These are phyloP conservation scores for Acanthoscelides obtectus DNA, from an alignment of 2,888 invertebrate species.

Conservation along the genomic window DNA sequence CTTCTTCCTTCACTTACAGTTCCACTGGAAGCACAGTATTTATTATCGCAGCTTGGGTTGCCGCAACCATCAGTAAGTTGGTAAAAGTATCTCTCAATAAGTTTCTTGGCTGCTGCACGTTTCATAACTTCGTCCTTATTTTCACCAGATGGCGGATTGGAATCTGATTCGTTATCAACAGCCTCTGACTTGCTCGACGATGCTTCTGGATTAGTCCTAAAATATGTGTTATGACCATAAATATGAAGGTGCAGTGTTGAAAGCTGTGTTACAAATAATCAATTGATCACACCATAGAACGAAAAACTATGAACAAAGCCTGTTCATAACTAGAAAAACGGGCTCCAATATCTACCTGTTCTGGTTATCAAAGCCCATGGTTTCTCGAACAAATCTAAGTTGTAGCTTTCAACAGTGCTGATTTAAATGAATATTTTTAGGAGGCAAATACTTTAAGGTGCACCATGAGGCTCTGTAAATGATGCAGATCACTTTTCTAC, in stretches of 20 bases:
- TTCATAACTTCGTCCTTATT: constrained; percentile 63
- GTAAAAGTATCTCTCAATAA: constrained; percentile 90
- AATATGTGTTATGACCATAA: background rate
- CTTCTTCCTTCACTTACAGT: constrained; percentile 55
- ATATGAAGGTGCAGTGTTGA: background rate
- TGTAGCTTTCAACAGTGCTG: too few species aligned
- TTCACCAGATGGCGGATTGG: constrained; percentile 16
- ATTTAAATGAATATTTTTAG: too few species aligned
- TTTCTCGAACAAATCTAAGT: background rate
- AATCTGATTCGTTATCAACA: constrained; percentile 16
- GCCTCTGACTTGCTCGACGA: constrained; percentile 40
- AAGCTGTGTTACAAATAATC: background rate
- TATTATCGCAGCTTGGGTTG: constrained; percentile 79
- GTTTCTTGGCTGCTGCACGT: constrained; percentile 72
- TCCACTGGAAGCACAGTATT: constrained; percentile 85
- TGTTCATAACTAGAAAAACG: constrained; percentile 1
- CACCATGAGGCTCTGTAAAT: too few species aligned
- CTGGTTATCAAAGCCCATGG: background rate
- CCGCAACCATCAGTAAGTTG: constrained; percentile 91
- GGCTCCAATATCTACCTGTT: background rate
- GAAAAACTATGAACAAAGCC: background rate
- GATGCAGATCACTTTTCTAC: too few species aligned
- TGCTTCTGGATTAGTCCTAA: constrained; percentile 45
- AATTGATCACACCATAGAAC: background rate
- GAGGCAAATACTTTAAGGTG: too few species aligned